phyloP scores from a whole-genome alignment of 2,888 invertebrate genomes.

The Lasioglossum oenotherae region DNA sequence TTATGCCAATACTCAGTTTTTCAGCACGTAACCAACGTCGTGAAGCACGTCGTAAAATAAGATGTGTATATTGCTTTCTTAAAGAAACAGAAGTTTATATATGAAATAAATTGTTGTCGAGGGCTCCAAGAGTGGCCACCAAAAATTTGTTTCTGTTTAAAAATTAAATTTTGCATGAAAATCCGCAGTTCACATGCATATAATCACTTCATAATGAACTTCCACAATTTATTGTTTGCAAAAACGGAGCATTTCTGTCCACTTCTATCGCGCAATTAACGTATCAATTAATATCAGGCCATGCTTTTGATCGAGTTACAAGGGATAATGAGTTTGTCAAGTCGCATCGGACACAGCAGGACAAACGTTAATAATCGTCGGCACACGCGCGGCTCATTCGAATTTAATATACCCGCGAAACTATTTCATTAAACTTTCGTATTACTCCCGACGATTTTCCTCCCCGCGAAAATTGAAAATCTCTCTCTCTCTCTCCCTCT shows the following conservation, averaged over 20 bases:
- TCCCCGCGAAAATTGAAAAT: constrained; percentile 4
- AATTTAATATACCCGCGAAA: constrained; percentile 6
- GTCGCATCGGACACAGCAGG: background rate
- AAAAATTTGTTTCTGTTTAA: background rate
- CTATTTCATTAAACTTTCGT: constrained; percentile 8
- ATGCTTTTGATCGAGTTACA: background rate
- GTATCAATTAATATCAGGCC: background rate
- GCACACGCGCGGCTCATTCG: background rate
- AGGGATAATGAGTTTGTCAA: background rate
- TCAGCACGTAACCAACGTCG: no score
- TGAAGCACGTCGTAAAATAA: no score
- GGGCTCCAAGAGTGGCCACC: no score
- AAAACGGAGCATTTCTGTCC: background rate
- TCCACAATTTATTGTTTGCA: background rate
- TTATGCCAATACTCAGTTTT: no score
- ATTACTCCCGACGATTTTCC: background rate
- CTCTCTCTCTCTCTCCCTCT: background rate
- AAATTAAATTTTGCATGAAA: background rate
- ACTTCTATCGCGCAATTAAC: background rate
- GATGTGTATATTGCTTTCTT: no score
- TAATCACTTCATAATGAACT: no score
- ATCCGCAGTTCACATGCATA: no score
- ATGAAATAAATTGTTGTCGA: no score
- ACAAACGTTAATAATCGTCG: background rate
- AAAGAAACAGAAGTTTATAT: no score